phyloP scores from a whole-genome alignment of 2,888 invertebrate genomes.

The Brachyptera putata region DNA sequence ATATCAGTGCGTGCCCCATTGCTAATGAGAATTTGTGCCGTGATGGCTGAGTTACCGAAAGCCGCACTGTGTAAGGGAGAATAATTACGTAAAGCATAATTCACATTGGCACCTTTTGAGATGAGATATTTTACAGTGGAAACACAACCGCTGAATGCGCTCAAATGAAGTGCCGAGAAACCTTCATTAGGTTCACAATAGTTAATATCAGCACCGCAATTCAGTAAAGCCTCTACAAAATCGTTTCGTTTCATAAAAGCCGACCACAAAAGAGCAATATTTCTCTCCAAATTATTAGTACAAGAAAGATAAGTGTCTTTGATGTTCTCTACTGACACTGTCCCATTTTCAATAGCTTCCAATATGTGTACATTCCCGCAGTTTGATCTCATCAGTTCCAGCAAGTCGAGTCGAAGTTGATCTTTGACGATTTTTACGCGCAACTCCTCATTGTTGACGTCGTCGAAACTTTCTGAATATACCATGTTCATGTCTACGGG shows the following conservation, averaged over 20 bases:
- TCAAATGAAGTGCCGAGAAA: conserved; percentile 65
- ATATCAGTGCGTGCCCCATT: conserved; percentile 62
- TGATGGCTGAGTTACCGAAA: conserved; percentile 78
- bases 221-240: conserved; percentile 58
- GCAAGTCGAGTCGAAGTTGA: conserved; percentile 65
- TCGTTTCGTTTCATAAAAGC: conserved; percentile 68
- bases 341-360: conserved; percentile 69
- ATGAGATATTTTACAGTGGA: conserved; percentile 67
- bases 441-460: conserved; percentile 37
- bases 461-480: conserved; percentile 61
- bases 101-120: conserved; percentile 62
- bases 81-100: conserved; percentile 65
- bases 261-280: conserved; percentile 68
- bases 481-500: conserved; percentile 77
- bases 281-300: conserved; percentile 63
- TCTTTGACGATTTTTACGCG: conserved; percentile 51
- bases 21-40: conserved; percentile 70
- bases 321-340: conserved; percentile 56
- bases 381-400: conserved; percentile 66
- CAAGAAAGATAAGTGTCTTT: conserved; percentile 49
- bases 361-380: conserved; percentile 64
- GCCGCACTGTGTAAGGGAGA: conserved; percentile 87
- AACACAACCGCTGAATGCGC: conserved; percentile 72
- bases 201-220: conserved; percentile 64
- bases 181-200: conserved; percentile 68